Base-by-base conservation (phyloP, 2,888 invertebrate species). In the Belgica antarctica region DNA sequence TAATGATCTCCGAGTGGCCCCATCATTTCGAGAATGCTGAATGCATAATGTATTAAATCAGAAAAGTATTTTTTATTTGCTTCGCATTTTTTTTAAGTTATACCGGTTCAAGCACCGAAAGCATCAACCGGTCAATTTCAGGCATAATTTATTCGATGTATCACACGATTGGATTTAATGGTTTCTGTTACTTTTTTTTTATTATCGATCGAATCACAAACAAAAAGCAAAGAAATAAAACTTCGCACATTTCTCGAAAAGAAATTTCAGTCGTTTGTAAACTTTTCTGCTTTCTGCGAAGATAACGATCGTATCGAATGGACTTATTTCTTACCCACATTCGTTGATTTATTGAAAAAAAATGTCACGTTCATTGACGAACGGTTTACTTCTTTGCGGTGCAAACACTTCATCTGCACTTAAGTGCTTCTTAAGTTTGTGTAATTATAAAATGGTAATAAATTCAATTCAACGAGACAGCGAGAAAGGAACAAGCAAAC, bases 11-110 rank as follows among this genome's bases (percentile, higher is more conserved):
- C 52, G 17, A 52, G 52, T 22, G 52, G 22, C 52, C 22, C 22
- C 52, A 52, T 52, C 41, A 41, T 41, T 41, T 52, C 22, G n/a
- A 52, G 52, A 52, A 52, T 52, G 52, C 22, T 52, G 65, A 65
- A 65, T 65, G 65, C 65, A 65, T 65, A 65, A 65, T 65, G 41
- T 27, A 65, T 47, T 65, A 24, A 65, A 65, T 65, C 65, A 65
- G 46, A 65, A 65, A n/a, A 10, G n/a, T 12, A 36, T 12, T 10
- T 15, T 10, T 63, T 25, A 7, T 4, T 47, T 10, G 17, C 17
- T n/a, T 47, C 47, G 47, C 47, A 47, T 47, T 47, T 47, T 47
- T n/a, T n/a, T 4, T 4, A 5, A 31, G 52, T 22, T 17, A 52
- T 52, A 52, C 25, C 25, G 25, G 59, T 59, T 59, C 8, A 15